phyloP scores from a whole-genome alignment of 2,113 vertebrate species.

The Cryptomyrus ogoouensis region DNA sequence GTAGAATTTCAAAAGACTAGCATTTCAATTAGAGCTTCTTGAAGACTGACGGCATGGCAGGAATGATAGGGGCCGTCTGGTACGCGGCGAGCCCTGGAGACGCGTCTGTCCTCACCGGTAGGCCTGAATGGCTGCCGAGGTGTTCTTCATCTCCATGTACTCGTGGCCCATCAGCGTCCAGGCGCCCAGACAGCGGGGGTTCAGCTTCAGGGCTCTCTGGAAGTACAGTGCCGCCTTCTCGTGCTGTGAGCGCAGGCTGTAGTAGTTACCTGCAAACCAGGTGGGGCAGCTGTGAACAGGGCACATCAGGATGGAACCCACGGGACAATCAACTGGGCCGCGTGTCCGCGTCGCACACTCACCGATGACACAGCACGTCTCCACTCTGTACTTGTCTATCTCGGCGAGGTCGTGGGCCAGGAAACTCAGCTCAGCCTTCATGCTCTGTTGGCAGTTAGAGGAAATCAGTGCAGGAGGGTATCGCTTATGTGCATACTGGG shows the following conservation, averaged over 20 bases:
- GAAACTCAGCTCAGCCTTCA: conserved; percentile 96
- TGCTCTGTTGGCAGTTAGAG: conserved; percentile 66
- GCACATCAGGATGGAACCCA: too few species aligned
- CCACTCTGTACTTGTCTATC: conserved; percentile 97
- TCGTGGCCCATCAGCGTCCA: conserved; percentile 99
- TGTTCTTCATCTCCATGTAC: conserved; percentile 99
- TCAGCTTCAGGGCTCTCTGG: conserved; percentile 93
- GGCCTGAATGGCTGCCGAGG: conserved; percentile 94
- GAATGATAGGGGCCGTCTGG: background rate
- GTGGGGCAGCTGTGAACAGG: background rate
- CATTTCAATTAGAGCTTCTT: background rate
- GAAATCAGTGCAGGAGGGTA: background rate
- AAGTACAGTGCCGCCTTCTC: conserved; percentile 98
- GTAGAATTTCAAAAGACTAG: background rate
- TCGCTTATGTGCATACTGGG: background rate
- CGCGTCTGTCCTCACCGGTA: conserved; percentile 62
- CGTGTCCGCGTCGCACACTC: conserved; percentile 30
- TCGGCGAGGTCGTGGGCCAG: conserved; percentile 96
- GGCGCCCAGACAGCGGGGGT: conserved; percentile 91
- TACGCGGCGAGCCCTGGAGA: background rate
- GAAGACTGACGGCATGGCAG: background rate
- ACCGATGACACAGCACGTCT: conserved; percentile 98
- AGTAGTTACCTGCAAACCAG: conserved; percentile 79
- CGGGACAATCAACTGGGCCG: background rate
- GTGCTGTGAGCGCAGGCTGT: conserved; percentile 93